phyloP scores from a whole-genome alignment of 2,888 invertebrate species.

The Melipona bicolor region DNA sequence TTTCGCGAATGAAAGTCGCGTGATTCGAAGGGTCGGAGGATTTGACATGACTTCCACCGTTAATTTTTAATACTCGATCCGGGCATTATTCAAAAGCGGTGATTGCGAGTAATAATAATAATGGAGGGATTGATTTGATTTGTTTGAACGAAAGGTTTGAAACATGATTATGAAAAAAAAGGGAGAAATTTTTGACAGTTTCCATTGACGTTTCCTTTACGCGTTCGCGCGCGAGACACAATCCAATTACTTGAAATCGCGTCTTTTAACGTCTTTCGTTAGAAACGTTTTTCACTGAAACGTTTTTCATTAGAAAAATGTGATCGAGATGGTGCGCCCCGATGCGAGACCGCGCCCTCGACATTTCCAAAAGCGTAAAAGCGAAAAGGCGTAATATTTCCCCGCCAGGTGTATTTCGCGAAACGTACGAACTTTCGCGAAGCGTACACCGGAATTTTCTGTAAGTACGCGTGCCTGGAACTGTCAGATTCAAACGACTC shows the following conservation, averaged over 20 bases:
- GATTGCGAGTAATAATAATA: not conserved
- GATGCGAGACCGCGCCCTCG: too few species aligned
- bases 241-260: not conserved
- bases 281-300: too few species aligned
- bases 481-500: constrained; percentile 15
- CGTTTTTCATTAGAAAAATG: not conserved
- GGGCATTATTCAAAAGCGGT: not conserved
- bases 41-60: not conserved
- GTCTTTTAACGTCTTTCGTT: too few species aligned
- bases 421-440: not conserved
- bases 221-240: not conserved
- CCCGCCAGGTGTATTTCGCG: not conserved
- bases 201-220: not conserved
- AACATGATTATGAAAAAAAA: not conserved
- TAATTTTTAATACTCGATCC: not conserved
- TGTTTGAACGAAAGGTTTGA: not conserved
- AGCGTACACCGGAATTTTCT: not conserved
- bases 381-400: too few species aligned
- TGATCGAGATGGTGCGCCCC: too few species aligned
- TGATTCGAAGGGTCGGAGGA: not conserved
- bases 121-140: not conserved
- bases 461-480: not conserved
- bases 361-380: too few species aligned
- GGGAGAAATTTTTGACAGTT: too few species aligned
- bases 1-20: not conserved